A percentile compares a stretch with the other conserved stretches of the same genome.
Conservation (phyloP, 1,140 invertebrate genomes). For the Caerostris extrusa region DNA sequence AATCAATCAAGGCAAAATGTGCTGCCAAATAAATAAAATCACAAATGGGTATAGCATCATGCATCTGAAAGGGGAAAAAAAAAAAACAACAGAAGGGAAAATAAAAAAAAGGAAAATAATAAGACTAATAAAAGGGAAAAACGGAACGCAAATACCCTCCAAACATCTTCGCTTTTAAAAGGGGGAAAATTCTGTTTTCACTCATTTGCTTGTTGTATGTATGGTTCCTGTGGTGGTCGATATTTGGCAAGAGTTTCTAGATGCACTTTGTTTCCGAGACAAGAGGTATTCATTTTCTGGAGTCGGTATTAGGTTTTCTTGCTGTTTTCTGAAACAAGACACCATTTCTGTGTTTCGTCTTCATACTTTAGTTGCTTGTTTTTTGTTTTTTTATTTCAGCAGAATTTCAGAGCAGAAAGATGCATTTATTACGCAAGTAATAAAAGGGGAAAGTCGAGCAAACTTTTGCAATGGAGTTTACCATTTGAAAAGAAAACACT, state of each 20-base stretch:
- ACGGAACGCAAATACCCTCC: neutral
- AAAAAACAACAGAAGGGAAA: neutral
- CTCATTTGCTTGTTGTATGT: conserved; percentile 51
- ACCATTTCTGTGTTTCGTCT: neutral
- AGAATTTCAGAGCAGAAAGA: neutral
- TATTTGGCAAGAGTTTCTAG: conserved; percentile 34
- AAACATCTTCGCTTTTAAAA: conserved; percentile 1
- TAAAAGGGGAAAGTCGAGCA: conserved; percentile 2
- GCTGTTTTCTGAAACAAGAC: neutral
- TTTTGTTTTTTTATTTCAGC: neutral
- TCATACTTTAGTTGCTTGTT: neutral
- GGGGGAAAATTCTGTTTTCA: conserved; percentile 42
- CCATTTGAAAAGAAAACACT: neutral
- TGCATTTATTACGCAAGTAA: conserved; percentile 22
- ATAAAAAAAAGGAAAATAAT: neutral
- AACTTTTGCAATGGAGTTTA: conserved; percentile 44
- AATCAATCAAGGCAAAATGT: conserved; percentile 21
- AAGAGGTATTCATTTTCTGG: conserved; percentile 22
- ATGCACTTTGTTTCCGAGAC: conserved; percentile 19
- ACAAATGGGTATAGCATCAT: conserved; percentile 25
- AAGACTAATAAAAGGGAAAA: conserved; percentile 4
- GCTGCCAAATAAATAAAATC: neutral
- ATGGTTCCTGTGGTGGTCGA: neutral
- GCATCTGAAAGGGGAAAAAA: conserved; percentile 4
- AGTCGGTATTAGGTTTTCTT: conserved; percentile 13